Base-by-base conservation (phyloP, 2,888 invertebrate species). In the Lutraria lutraria region DNA sequence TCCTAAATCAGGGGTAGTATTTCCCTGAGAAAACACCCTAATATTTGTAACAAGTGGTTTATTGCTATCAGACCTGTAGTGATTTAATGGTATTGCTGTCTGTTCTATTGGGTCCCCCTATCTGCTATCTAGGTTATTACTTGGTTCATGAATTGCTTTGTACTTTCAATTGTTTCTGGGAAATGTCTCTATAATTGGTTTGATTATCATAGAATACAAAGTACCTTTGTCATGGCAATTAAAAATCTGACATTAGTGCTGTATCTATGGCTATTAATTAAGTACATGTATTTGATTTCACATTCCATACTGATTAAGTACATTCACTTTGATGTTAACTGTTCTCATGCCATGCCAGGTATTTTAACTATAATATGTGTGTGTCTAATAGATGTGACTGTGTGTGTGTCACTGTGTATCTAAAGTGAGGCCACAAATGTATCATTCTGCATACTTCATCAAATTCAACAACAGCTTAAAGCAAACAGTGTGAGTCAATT, bases 1-100 rank as follows among this genome's bases (percentile, higher is more conserved):
- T 25, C 29, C 60, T 31, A 60, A 54, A 79, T 84, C 19, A 29
- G 43, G 84, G 31, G 29, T 76, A 15, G 29, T 43, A 53, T 76
- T 84, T 53, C 84, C 84, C 25, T 84, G 84, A 68, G 84, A 84
- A 84, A 83, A 72, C 52, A 25, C 15, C n/a, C 60, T n/a, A 60
- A 60, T 60, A 83, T 43, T 34, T 68, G 13, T 52, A 53, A 52
- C 83, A 83, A 83, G 29, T 68, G 63, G 63, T 68, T n/a, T 68
- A 60, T 60, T 56, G 56, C 0, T 56, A 56, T 15, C 43, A 19
- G 56, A n/a, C 0, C 63, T 19, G 63, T 68, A 12, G 25, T 68
- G 43, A 43, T 43, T 43, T 68, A 21, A 79, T 43, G 31, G 19
- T 29, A 1, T 34, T 31, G 29, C 79, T 79, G 13, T 79, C 79